Evolutionary conservation across 2,888 invertebrate genomes (phyloP), one percentile per base, ranked within the genome.

Genomic region (Hyposoter dolosus): DNA sequence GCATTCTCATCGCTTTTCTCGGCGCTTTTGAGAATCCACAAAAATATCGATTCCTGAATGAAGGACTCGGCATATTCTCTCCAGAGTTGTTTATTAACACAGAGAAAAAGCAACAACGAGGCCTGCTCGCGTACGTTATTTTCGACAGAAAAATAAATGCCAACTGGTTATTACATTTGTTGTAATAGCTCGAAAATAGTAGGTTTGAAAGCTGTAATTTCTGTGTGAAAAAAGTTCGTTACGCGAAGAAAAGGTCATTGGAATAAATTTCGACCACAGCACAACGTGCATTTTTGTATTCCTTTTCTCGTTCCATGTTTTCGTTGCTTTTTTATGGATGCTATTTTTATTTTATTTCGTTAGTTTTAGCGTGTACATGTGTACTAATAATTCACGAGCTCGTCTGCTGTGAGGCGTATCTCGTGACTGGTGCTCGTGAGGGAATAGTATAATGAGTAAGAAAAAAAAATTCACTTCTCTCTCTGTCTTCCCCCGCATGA

Each of bases 341-440:
- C 12, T 45, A 19, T 47, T 45, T 65, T 35, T 23, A 50, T 56
- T 28, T 60, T 28, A 23, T 60, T 28, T 28, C 28, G 1, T 15
- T 60, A 15, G 28, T 28, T 60, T 28, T 15, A 28, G 23, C 45
- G 12, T 60, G 35, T n/a, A 23, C 60, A 19, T n/a, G 40, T 81
- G 40, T 50, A 28, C 56, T 66, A 32, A 66, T 81, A 74, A 81
- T 81, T 53, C 53, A 23, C 40, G 17, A 45, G 63, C 47, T 69
- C 28, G 77, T 77, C 47, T 56, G 78, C 47, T 56, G 78, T 74
- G 66, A 74, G 60, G 43, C 71, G 71, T 77, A 74, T 83, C 69
- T 69, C 85, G 82, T 82, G 84, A 85, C 82, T 78, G 1, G 53
- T 19, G 74, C 72, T 85, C 82, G 74, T 75, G 74, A 82, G 69